A percentile compares a stretch with the other conserved stretches of the same genome.
Evolutionary conservation across 2,113 vertebrate species (phyloP).

Genomic region (Spilogale gracilis): DNA sequence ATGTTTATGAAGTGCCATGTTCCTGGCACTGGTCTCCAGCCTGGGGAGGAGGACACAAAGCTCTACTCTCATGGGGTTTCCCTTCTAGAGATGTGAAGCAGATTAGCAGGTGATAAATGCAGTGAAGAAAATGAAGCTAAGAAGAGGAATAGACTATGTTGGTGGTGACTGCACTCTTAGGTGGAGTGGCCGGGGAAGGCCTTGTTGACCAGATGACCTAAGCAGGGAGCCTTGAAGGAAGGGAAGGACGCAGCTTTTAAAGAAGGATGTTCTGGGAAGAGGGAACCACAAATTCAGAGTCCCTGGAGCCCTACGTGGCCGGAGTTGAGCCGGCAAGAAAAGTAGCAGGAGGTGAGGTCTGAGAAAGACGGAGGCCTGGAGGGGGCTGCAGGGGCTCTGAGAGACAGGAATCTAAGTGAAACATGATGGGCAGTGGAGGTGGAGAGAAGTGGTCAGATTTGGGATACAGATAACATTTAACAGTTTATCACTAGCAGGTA

Average conservation of each 20-base stretch:
- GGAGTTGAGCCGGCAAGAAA: background rate
- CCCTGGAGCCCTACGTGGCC: background rate
- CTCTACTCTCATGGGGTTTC: background rate
- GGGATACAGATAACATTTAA: background rate
- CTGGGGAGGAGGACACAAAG: background rate
- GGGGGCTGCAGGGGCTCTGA: background rate
- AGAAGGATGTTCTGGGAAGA: background rate
- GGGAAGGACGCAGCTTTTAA: background rate
- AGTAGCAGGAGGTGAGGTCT: background rate
- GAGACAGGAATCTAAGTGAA: background rate
- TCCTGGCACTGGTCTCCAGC: background rate
- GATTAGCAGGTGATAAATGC: background rate
- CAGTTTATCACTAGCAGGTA: background rate
- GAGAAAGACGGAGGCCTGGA: accelerated
- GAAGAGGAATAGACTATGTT: background rate
- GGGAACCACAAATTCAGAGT: background rate
- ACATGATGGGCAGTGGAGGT: background rate
- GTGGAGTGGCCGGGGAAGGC: background rate
- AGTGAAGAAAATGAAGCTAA: background rate
- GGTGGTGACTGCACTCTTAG: background rate
- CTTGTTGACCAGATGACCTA: background rate
- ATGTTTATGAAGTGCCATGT: background rate
- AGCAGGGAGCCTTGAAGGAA: background rate
- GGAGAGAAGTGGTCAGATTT: background rate
- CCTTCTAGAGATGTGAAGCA: background rate